Conservation (phyloP, 2,888 invertebrate genomes). For the Epirrhoe alternata region DNA sequence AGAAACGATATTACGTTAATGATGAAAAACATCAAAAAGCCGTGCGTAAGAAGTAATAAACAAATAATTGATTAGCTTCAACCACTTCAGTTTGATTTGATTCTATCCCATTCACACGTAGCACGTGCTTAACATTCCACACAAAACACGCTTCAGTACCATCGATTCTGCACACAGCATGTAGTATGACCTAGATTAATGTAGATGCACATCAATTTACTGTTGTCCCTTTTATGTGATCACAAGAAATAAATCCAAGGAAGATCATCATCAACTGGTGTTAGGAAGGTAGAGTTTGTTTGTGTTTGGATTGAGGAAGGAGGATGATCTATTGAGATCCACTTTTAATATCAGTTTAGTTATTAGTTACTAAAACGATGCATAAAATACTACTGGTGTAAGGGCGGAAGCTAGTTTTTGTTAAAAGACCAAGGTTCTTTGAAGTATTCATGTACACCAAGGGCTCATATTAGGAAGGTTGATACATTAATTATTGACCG, state of each 20-base stretch:
- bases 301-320: not conserved
- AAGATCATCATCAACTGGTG: too few relatives aligned
- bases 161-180: not conserved
- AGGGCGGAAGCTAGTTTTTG: not conserved
- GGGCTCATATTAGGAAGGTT: not conserved
- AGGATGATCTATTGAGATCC: too few relatives aligned
- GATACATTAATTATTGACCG: not conserved
- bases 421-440: not conserved
- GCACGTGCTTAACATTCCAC: not conserved
- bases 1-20: too few relatives aligned
- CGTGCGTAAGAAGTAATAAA: not conserved
- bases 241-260: too few relatives aligned
- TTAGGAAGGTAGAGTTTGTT: not conserved
- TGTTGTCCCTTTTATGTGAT: too few relatives aligned
- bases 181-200: not conserved
- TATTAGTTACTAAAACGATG: too few relatives aligned
- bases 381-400: too few relatives aligned
- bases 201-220: not conserved
- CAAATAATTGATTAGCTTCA: not conserved
- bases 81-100: not conserved
- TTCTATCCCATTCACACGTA: not conserved
- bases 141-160: not conserved
- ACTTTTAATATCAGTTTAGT: too few relatives aligned
- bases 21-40: not conserved
- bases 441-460: not conserved